Conservation (phyloP, 2,113 vertebrate genomes). For the Nannobrachium achirus region DNA sequence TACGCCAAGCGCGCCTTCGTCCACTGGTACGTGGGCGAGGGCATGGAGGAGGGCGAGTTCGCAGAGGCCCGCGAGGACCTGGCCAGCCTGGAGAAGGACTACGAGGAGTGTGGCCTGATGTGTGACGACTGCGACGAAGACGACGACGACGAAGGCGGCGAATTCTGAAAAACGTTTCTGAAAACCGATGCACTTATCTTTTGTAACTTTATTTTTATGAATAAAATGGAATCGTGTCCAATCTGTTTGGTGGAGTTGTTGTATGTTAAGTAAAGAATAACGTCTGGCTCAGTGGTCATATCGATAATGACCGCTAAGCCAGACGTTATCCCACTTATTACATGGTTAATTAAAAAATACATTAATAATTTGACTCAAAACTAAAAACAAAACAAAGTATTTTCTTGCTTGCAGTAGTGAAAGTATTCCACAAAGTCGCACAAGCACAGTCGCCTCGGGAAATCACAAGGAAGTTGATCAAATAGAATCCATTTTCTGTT, state of each 20-base stretch:
- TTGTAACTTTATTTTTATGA: background rate
- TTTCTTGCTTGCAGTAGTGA: too few relatives aligned
- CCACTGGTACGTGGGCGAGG: slow-evolving; percentile 91
- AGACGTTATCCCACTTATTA: too few relatives aligned
- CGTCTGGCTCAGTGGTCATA: too few relatives aligned
- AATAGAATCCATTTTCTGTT: too few relatives aligned
- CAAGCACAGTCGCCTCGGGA: too few relatives aligned
- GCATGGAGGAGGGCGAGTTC: slow-evolving; percentile 92
- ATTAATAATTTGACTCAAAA: too few relatives aligned
- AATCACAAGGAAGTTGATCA: too few relatives aligned
- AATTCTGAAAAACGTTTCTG: slow-evolving; percentile 75
- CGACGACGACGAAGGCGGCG: slow-evolving; percentile 81
- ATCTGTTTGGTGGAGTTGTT: too few relatives aligned
- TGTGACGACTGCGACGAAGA: slow-evolving; percentile 76
- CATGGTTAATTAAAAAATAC: too few relatives aligned
- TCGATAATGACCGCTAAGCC: too few relatives aligned
- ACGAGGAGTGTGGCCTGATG: slow-evolving; percentile 82
- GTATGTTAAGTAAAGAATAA: background rate
- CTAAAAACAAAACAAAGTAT: too few relatives aligned
- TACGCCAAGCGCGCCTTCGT: slow-evolving; percentile 89
- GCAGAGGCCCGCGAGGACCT: slow-evolving; percentile 88
- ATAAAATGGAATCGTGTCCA: background rate
- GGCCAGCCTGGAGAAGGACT: slow-evolving; percentile 89
- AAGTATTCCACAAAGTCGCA: too few relatives aligned
- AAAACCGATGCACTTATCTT: background rate